phyloP scores from a whole-genome alignment of 2,113 vertebrate genomes.

The Zosterops hypoxanthus region DNA sequence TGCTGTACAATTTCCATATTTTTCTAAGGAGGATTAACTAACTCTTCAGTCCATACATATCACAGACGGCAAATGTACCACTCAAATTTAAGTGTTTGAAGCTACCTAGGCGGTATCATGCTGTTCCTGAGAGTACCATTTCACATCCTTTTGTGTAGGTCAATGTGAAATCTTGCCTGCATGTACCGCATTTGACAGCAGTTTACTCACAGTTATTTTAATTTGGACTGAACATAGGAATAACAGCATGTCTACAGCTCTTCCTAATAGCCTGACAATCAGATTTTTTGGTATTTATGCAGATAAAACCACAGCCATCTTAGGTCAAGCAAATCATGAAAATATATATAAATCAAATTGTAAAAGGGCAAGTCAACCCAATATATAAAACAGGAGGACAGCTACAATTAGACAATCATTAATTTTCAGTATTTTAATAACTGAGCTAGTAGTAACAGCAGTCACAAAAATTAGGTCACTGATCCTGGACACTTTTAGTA shows the following conservation, averaged over 20 bases:
- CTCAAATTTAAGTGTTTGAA: not conserved
- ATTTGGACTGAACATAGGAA: not conserved
- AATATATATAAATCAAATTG: not conserved
- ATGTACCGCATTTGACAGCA: not conserved
- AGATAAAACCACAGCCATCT: not conserved
- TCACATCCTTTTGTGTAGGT: not conserved
- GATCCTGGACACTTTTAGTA: not conserved
- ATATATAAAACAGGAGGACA: not conserved
- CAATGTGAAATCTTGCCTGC: not conserved
- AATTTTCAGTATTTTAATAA: not conserved
- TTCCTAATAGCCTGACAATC: not conserved
- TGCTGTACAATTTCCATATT: accelerated
- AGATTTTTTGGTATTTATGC: not conserved
- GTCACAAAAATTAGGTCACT: not conserved
- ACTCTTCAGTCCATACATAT: not conserved
- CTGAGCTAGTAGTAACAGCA: not conserved
- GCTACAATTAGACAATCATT: not conserved
- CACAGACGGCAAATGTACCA: not conserved
- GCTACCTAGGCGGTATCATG: not conserved
- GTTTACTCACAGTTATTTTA: not conserved
- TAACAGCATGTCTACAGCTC: not conserved
- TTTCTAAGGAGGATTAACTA: not conserved
- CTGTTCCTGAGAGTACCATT: not conserved
- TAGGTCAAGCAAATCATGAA: not conserved
- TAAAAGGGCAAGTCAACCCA: not conserved